These are phyloP conservation scores for Chrysaora quinquecirrha DNA, from an alignment of 30 jellyfish, hydroid and myxozoan genomes.

Conservation along the genomic window DNA sequence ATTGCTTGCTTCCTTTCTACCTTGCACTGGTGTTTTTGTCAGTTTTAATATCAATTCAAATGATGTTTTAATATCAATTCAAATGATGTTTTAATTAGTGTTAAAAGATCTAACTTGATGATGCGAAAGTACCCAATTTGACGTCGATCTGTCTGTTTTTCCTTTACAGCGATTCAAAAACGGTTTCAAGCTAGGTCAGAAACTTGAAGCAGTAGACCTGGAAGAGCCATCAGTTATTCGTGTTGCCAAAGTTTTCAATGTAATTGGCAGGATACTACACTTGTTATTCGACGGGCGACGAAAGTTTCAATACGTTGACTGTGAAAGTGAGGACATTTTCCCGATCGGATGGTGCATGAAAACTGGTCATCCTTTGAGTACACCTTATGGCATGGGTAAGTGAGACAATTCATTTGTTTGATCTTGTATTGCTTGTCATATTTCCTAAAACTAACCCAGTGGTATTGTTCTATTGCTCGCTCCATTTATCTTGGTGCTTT, in stretches of 20 bases:
- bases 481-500: too few relatives aligned
- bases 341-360: slow-evolving; percentile 92
- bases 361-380: slow-evolving; percentile 80
- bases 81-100: too few relatives aligned
- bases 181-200: slow-evolving; percentile 74
- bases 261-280: slow-evolving; percentile 77
- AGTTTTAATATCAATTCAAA: too few relatives aligned
- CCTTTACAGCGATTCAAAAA: slow-evolving; percentile 62
- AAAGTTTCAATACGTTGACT: slow-evolving; percentile 76
- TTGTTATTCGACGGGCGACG: slow-evolving; percentile 83
- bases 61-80: too few relatives aligned
- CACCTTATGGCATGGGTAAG: slow-evolving; percentile 89
- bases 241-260: slow-evolving; percentile 76
- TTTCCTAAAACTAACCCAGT: too few relatives aligned
- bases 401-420: too few relatives aligned
- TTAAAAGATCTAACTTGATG: too few relatives aligned
- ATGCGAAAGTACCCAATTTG: too few relatives aligned
- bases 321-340: slow-evolving; percentile 70
- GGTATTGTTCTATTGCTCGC: too few relatives aligned
- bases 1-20: too few relatives aligned
- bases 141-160: not conserved
- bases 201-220: slow-evolving; percentile 90
- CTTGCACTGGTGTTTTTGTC: too few relatives aligned
- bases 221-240: slow-evolving; percentile 81
- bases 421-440: too few relatives aligned